A percentile compares a stretch with the other conserved stretches of the same genome.
phyloP scores from a whole-genome alignment of 53 echinoderm and acorn worm genomes.

The Mesocentrotus franciscanus region DNA sequence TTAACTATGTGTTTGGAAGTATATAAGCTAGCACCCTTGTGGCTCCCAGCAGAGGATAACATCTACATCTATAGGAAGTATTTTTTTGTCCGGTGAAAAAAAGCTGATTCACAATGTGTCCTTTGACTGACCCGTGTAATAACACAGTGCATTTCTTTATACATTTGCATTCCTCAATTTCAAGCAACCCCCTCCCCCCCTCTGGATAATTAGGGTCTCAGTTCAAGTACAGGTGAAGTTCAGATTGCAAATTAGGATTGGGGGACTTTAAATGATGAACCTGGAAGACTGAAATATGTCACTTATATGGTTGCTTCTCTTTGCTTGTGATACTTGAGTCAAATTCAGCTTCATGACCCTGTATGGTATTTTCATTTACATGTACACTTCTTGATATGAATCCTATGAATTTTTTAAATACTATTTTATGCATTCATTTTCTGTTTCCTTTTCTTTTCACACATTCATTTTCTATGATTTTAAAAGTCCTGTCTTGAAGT shows the following conservation, averaged over 20 bases:
- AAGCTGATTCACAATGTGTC: not conserved
- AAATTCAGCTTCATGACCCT: too few relatives aligned
- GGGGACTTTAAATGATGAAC: not conserved
- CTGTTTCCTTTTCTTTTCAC: too few relatives aligned
- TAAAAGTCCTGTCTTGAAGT: too few relatives aligned
- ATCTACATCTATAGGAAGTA: not conserved
- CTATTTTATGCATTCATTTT: too few relatives aligned
- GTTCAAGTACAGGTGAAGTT: constrained; percentile 55
- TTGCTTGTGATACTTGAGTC: not conserved
- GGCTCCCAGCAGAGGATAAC: too few relatives aligned
- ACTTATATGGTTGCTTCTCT: not conserved
- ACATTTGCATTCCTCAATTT: constrained; percentile 8
- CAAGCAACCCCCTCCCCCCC: not conserved
- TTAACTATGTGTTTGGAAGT: too few relatives aligned
- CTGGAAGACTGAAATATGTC: not conserved
- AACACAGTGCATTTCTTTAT: constrained; percentile 25
- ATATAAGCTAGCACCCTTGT: too few relatives aligned
- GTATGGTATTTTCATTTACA: too few relatives aligned
- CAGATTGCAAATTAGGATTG: constrained; percentile 6
- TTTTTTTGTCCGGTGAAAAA: not conserved
- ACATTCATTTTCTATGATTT: too few relatives aligned
- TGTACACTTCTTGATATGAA: too few relatives aligned
- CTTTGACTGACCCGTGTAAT: not conserved
- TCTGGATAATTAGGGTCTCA: not conserved
- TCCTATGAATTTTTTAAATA: too few relatives aligned